A percentile compares a stretch with the other conserved stretches of the same genome.
phyloP scores from a whole-genome alignment of 2,113 vertebrate genomes.

The Cranoglanis bouderius region DNA sequence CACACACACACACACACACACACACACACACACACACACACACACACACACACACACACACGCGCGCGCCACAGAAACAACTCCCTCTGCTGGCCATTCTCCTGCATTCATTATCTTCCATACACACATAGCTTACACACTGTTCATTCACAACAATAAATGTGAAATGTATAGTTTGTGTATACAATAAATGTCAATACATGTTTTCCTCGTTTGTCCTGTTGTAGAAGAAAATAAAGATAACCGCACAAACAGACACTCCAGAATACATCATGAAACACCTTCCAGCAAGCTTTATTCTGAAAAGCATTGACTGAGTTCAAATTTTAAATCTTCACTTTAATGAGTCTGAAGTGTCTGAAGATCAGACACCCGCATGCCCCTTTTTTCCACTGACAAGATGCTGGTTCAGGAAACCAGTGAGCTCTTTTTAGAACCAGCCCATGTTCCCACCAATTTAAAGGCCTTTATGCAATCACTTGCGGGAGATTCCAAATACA shows the following conservation, averaged over 20 bases:
- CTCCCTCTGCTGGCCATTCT: slow-evolving; percentile 54
- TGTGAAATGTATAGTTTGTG: background rate
- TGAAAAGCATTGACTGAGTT: background rate
- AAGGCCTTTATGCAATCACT: background rate
- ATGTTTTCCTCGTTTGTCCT: background rate
- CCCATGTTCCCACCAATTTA: background rate
- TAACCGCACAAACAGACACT: background rate
- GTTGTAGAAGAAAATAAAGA: background rate
- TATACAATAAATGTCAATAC: background rate
- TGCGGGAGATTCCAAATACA: background rate
- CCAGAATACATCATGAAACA: background rate
- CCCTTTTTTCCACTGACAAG: background rate
- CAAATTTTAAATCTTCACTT: slow-evolving; percentile 23
- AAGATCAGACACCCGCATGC: slow-evolving; percentile 4
- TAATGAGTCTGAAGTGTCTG: slow-evolving; percentile 13
- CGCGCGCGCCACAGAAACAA: slow-evolving; percentile 25
- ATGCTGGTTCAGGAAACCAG: background rate
- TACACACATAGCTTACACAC: background rate
- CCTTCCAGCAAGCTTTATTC: slow-evolving; percentile 5
- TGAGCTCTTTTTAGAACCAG: background rate
- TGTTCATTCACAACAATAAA: background rate
- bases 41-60: slow-evolving; percentile 23
- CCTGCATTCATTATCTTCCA: background rate
- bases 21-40: slow-evolving; percentile 24
- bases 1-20: slow-evolving; percentile 13